A percentile compares a stretch with the other conserved stretches of the same genome.
These are phyloP conservation scores for Melozone crissalis DNA, from an alignment of 2,113 vertebrate genomes.

Conservation along the genomic window DNA sequence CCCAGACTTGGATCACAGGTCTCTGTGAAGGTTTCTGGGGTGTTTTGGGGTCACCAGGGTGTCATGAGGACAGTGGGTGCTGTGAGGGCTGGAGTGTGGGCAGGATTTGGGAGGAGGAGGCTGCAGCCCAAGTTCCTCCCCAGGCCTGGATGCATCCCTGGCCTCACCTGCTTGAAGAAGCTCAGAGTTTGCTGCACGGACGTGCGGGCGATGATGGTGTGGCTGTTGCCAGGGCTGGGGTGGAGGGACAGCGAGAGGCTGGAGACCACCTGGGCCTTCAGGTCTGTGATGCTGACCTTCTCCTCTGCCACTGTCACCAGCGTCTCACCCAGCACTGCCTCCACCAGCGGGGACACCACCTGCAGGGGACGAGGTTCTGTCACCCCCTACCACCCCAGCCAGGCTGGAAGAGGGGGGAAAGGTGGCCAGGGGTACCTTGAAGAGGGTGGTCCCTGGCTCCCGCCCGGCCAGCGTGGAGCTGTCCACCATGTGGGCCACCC, in stretches of 20 bases:
- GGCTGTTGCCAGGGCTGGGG: slow-evolving; percentile 93
- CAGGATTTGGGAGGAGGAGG: neutral
- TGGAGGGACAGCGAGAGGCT: slow-evolving; percentile 88
- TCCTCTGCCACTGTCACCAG: slow-evolving; percentile 91
- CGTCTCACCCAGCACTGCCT: slow-evolving; percentile 87
- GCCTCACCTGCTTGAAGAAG: slow-evolving; percentile 83
- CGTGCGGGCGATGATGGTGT: slow-evolving; percentile 93
- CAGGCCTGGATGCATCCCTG: rapidly evolving
- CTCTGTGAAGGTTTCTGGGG: neutral
- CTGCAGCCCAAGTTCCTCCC: neutral
- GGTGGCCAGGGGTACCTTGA: slow-evolving; percentile 81
- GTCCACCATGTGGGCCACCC: slow-evolving; percentile 92
- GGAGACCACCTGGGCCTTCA: slow-evolving; percentile 89
- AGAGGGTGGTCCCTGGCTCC: slow-evolving; percentile 87
- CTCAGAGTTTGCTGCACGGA: slow-evolving; percentile 87
- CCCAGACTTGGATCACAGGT: neutral
- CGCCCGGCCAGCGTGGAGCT: slow-evolving; percentile 87
- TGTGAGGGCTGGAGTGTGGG: too few species aligned
- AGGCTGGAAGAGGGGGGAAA: too few species aligned
- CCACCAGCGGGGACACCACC: slow-evolving; percentile 94
- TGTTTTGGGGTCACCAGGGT: neutral
- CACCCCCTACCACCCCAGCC: neutral
- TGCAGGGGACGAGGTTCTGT: slow-evolving; percentile 22
- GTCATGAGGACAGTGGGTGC: neutral
- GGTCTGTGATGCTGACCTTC: slow-evolving; percentile 92